Evolutionary conservation across 2,888 invertebrate species (phyloP).

Genomic region (Macropis europaea): DNA sequence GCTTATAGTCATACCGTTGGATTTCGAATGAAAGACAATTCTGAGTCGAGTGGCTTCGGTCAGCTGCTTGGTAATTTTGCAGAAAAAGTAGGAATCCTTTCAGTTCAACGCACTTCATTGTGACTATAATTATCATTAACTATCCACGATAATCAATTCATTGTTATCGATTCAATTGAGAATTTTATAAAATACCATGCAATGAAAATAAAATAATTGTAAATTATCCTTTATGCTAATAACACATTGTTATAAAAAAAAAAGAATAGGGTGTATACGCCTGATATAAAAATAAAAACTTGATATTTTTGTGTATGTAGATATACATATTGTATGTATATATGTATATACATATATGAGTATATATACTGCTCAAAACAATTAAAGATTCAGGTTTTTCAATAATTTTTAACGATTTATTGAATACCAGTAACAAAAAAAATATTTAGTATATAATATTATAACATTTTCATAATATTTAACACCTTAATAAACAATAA

Average conservation of each 20-base stretch:
- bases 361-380: constrained; percentile 38
- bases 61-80: constrained; percentile 80
- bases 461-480: no score
- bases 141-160: constrained; percentile 57
- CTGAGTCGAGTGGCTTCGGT: constrained; percentile 80
- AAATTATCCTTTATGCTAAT: constrained; percentile 71
- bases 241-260: constrained; percentile 65
- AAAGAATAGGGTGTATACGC: constrained; percentile 56
- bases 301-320: constrained; percentile 79
- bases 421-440: not conserved
- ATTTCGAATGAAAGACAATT: constrained; percentile 81
- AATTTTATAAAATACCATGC: constrained; percentile 65
- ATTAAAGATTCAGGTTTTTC: constrained; percentile 20
- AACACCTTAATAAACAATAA: no score
- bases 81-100: constrained; percentile 82
- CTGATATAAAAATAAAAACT: constrained; percentile 73
- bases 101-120: constrained; percentile 77
- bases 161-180: constrained; percentile 65
- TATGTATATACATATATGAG: constrained; percentile 43
- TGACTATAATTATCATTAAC: constrained; percentile 68
- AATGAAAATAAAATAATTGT: constrained; percentile 66
- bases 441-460: no score
- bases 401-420: no score
- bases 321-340: constrained; percentile 74
- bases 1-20: constrained; percentile 82